Evolutionary conservation across 1,140 invertebrate genomes (phyloP), one percentile per base, ranked within the genome.

Genomic region (Procambarus clarkii): DNA sequence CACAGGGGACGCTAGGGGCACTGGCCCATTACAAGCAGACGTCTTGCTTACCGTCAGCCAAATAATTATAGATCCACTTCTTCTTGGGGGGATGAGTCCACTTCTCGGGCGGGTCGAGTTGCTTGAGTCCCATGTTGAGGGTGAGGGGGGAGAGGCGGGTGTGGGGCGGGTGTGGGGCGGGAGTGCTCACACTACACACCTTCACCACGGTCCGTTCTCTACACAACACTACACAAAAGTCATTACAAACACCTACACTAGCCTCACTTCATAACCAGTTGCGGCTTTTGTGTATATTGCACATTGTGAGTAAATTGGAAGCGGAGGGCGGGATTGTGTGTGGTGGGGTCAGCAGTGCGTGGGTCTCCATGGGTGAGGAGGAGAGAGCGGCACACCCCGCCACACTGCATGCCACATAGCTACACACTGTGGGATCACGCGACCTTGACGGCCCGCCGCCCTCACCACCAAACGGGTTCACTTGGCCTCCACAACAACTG

Each of bases 31-130:
- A 34, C 34, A 34, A 34, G 34, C 24, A 78, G 15, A 18, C 9
- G 9, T 24, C 46, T 34, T 45, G 44, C 90, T 91, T 86, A 91
- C 90, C 90, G 45, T 86, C 90, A 74, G 90, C 90, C 21, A 91
- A 46, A 69, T 91, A 91, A 46, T 91, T 74, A 58, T 86, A 81
- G n/a, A 91, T 91, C 90, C 90, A 91, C 69, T 91, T 91, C 85
- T 91, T 91, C 90, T 91, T 91, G n/a, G 90, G 90, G 18, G 90
- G 90, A 81, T 91, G 90, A 24, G 83, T 81, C 90, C 90, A 91
- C 50, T 87, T 91, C 71, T 91, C 84, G 1, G 21, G 34, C 24
- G 77, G 79, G 60, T 86, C 78, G 21, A 82, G 64, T 46, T 91
- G 54, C 69, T 91, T 91, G 24, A 91, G 78, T n/a, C 90, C 90